Evolutionary conservation across 2,888 invertebrate species (phyloP), one percentile per base, ranked within the genome.

Genomic region (Selenia dentaria): DNA sequence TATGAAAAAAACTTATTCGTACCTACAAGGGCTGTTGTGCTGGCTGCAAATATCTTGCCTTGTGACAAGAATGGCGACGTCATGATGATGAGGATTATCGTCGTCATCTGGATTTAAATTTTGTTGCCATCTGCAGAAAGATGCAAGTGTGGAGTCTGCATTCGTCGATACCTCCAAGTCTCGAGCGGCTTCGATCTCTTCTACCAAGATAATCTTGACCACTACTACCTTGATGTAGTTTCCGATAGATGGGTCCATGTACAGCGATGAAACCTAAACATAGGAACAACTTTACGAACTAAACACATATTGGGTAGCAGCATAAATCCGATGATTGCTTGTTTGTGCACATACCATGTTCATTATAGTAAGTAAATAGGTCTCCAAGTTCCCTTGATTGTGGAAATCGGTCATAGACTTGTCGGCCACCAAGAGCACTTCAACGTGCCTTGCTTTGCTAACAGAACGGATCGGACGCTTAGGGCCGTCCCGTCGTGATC

Each of bases 221-320:
- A 98, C 95, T n/a, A 96, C 95, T 48, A 98, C 94, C 79, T 97
- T 96, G 65, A 98, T 95, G 74, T 95, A 95, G 84, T 97, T 97
- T 35, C 97, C 97, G 62, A 98, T 96, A 38, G 95, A 95, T 3
- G 97, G 96, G 68, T 96, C 96, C 88, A 95, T 94, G 79, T 96
- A 96, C n/a, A 96, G 83, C 1, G 94, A 93, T 3, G 96, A 95
- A 14, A 95, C 93, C 93, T 93, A 64, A 12, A 65, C 28, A 59
- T 51, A 44, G 46, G 31, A 31, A 36, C 25, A 24, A 16, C 9
- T 37, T 32, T 36, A 18, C 5, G 2, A 6, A 4, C 10, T 8
- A 6, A 16, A 16, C 4, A 16, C 16, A 16, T 16, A 16, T 16
- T 16, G 4, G 4, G 4, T 3, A 16, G 16, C 16, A 4, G 16